Percentiles rank a stretch among this genome's conserved stretches.
Conservation (phyloP, 2,888 invertebrate genomes). For the Chymomyza procnemis region DNA sequence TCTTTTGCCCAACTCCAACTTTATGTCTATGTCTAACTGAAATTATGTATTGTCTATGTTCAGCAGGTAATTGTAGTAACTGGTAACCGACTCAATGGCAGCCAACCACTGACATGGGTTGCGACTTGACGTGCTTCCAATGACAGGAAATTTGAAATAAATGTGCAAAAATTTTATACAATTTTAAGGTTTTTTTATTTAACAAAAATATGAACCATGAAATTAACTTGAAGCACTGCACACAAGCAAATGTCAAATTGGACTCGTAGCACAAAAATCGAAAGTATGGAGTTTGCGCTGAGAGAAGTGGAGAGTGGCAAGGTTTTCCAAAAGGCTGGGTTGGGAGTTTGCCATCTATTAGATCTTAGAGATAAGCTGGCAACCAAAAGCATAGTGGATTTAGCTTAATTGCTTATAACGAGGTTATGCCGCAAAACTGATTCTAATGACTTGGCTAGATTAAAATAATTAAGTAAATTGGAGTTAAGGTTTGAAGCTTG, state of each 20-base stretch:
- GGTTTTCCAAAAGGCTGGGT: neutral
- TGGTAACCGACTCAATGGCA: slow-evolving; percentile 51
- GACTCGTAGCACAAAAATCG: slow-evolving; percentile 28
- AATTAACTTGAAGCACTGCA: slow-evolving; percentile 45
- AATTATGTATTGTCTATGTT: slow-evolving; percentile 52
- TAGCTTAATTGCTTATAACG: neutral
- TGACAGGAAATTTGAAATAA: slow-evolving; percentile 15
- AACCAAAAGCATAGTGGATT: neutral
- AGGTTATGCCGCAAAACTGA: neutral
- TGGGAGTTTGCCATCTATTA: neutral
- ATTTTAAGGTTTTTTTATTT: slow-evolving; percentile 32
- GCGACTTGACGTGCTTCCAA: slow-evolving; percentile 19
- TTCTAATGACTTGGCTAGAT: neutral
- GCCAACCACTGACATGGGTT: slow-evolving; percentile 21
- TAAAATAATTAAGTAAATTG: neutral
- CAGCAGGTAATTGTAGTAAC: slow-evolving; percentile 59
- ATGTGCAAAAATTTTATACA: slow-evolving; percentile 26
- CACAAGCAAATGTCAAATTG: slow-evolving; percentile 58
- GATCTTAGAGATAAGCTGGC: neutral
- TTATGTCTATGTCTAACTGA: slow-evolving; percentile 17
- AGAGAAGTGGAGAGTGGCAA: neutral
- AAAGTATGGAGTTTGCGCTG: neutral
- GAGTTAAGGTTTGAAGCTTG: neutral
- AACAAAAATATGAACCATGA: slow-evolving; percentile 39
- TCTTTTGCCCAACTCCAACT: slow-evolving; percentile 21